Conservation (phyloP, 1,140 invertebrate genomes). For the Habropoda laboriosa region DNA sequence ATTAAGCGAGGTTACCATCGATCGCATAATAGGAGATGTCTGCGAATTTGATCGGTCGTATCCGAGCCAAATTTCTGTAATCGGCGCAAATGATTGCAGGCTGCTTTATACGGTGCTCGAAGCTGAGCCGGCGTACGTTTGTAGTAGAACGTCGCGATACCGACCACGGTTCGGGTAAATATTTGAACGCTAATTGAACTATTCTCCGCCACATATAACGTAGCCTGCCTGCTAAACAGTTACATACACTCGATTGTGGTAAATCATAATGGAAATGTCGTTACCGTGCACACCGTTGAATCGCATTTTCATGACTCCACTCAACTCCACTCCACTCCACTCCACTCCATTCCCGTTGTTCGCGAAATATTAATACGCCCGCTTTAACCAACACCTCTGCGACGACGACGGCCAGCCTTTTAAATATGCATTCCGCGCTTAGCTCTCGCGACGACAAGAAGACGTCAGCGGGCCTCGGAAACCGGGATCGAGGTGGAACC, state of each 20-base stretch:
- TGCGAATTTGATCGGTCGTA: constrained; percentile 63
- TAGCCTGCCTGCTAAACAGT: constrained; percentile 55
- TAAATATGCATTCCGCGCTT: too few species aligned
- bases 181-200: constrained; percentile 70
- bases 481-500: constrained; percentile 37
- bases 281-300: constrained; percentile 36
- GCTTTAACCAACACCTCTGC: background rate
- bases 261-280: constrained; percentile 65
- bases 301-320: constrained; percentile 54
- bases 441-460: too few species aligned
- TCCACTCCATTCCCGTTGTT: constrained; percentile 46
- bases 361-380: constrained; percentile 49
- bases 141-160: constrained; percentile 56
- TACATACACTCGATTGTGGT: constrained; percentile 65
- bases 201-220: constrained; percentile 53
- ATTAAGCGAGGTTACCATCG: constrained; percentile 62
- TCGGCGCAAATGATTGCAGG: constrained; percentile 64
- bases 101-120: constrained; percentile 39
- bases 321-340: too few species aligned
- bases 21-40: constrained; percentile 64
- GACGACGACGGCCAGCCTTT: background rate
- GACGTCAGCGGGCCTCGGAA: too few species aligned
- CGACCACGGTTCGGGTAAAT: constrained; percentile 64
- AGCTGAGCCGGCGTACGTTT: constrained; percentile 1
- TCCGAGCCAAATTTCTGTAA: constrained; percentile 67